phyloP scores from a whole-genome alignment of 2,113 vertebrate species.

The Hippocampus zosterae region DNA sequence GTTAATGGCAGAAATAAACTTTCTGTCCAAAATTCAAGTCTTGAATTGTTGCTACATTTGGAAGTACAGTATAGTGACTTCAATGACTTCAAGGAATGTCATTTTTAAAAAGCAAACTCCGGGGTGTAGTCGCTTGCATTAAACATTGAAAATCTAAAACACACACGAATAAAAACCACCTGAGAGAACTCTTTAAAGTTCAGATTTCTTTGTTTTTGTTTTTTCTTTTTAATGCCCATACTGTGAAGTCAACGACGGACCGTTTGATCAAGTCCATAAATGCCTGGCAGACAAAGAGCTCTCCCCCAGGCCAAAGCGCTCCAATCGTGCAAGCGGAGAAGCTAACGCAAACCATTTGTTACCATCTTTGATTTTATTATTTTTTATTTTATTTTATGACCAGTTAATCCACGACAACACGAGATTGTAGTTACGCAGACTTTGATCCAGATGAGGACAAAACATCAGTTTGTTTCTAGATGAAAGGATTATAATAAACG shows the following conservation, averaged over 20 bases:
- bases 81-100: neutral
- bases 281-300: slow-evolving; percentile 46
- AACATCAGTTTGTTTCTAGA: slow-evolving; percentile 49
- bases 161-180: neutral
- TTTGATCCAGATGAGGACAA: slow-evolving; percentile 48
- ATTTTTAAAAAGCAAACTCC: neutral
- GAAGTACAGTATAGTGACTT: no score
- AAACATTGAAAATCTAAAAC: neutral
- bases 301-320: slow-evolving; percentile 28
- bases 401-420: slow-evolving; percentile 57
- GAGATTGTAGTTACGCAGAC: slow-evolving; percentile 49
- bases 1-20: no score
- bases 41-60: no score
- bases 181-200: slow-evolving; percentile 8
- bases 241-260: slow-evolving; percentile 44
- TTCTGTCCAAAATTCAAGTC: no score
- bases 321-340: slow-evolving; percentile 21
- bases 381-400: slow-evolving; percentile 36
- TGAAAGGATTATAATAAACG: slow-evolving; percentile 54
- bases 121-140: neutral
- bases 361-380: slow-evolving; percentile 26
- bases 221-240: slow-evolving; percentile 7
- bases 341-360: slow-evolving; percentile 56
- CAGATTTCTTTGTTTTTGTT: neutral
- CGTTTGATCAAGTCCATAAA: slow-evolving; percentile 50